These are phyloP conservation scores for Plumapathes pennacea DNA, from an alignment of 92 coral and sea anemone genomes.

Conservation along the genomic window DNA sequence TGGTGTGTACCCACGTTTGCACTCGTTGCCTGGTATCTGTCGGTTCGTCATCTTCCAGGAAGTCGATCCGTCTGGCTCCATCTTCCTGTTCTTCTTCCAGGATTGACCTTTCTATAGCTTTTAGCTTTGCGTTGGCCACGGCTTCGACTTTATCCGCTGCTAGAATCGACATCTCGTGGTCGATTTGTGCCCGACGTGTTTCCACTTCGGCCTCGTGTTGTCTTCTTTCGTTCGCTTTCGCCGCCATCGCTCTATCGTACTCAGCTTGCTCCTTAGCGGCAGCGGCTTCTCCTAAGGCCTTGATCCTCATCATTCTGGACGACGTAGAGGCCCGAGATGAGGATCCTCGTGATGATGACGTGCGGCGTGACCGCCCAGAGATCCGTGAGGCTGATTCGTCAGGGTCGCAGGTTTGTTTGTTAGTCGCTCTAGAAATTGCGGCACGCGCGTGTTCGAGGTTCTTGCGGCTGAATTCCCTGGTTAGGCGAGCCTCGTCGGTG, in stretches of 20 bases:
- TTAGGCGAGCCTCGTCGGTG: background rate
- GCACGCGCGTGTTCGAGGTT: background rate
- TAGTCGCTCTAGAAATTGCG: background rate
- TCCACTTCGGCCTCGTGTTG: conserved; percentile 49
- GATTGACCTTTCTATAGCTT: conserved; percentile 35
- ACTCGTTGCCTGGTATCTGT: too few species aligned
- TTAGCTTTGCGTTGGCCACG: conserved; percentile 28
- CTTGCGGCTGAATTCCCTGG: conserved; percentile 3
- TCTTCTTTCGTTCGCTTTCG: conserved; percentile 21
- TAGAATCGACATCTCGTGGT: conserved; percentile 26
- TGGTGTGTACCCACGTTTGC: too few species aligned
- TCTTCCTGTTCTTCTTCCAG: conserved; percentile 24
- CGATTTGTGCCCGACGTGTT: conserved; percentile 31
- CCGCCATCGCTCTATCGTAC: too few species aligned
- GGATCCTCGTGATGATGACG: conserved; percentile 2
- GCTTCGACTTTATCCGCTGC: conserved; percentile 26
- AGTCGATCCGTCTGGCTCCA: too few species aligned
- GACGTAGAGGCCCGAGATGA: too few species aligned
- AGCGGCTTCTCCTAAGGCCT: too few species aligned
- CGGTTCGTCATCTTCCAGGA: too few species aligned
- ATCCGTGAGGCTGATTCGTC: background rate
- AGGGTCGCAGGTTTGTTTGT: background rate
- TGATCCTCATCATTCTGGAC: too few species aligned
- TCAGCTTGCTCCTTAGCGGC: too few species aligned
- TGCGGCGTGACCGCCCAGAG: background rate